These are phyloP conservation scores for Lemur catta DNA, from an alignment of 2,797 vertebrate species.

Conservation along the genomic window DNA sequence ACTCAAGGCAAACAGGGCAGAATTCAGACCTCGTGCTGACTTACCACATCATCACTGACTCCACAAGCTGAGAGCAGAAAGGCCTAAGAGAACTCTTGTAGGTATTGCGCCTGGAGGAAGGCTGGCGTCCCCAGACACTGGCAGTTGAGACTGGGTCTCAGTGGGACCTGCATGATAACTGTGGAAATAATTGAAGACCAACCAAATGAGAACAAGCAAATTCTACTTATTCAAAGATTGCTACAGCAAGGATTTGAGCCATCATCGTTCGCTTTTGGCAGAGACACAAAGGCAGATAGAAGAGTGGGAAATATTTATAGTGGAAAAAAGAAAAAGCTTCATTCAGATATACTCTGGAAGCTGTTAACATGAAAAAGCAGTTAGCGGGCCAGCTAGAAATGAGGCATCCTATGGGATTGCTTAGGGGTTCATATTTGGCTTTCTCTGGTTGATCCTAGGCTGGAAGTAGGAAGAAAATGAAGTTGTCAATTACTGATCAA, in stretches of 20 bases:
- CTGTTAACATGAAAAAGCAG: background rate
- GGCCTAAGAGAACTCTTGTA: too few species aligned
- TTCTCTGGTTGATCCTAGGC: background rate
- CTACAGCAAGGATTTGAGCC: background rate
- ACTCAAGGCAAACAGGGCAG: background rate
- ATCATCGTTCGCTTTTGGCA: background rate
- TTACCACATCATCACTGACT: background rate
- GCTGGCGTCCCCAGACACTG: rapidly evolving
- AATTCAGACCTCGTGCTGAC: background rate
- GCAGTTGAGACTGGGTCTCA: background rate
- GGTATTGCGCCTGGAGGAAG: background rate
- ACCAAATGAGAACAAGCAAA: background rate
- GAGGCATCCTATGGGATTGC: background rate
- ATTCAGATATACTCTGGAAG: background rate
- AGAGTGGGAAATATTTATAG: background rate
- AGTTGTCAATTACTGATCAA: background rate
- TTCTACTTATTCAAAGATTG: background rate
- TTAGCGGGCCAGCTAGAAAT: background rate
- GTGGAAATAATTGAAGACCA: background rate
- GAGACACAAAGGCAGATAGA: background rate
- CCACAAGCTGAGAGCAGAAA: background rate
- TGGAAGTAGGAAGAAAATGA: background rate
- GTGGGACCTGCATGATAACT: background rate
- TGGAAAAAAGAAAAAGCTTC: background rate
- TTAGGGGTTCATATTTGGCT: background rate